Conservation (phyloP, 2,888 invertebrate species). For the Drosophila cracens region DNA sequence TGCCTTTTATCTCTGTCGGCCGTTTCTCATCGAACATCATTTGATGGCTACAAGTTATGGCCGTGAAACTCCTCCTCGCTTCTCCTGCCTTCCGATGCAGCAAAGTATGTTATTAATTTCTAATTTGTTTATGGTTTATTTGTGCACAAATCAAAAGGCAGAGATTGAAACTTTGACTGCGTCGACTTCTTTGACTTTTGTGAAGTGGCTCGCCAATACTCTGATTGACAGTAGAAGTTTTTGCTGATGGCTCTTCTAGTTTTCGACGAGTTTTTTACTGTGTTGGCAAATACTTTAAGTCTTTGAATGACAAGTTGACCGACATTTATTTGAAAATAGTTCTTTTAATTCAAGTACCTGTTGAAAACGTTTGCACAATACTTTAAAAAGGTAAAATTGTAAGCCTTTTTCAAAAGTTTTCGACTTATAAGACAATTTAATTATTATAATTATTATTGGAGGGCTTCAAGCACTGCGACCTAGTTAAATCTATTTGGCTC, state of each 20-base stretch:
- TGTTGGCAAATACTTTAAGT: slow-evolving; percentile 40
- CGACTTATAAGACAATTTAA: not conserved
- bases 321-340: slow-evolving; percentile 34
- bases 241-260: slow-evolving; percentile 24
- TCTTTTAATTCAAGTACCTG: not conserved
- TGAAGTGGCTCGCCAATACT: slow-evolving; percentile 21
- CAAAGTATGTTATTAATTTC: slow-evolving; percentile 78
- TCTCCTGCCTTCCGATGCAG: slow-evolving; percentile 40
- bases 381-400: not conserved
- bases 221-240: slow-evolving; percentile 26
- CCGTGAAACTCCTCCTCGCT: slow-evolving; percentile 4
- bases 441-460: not conserved
- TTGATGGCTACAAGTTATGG: slow-evolving; percentile 78
- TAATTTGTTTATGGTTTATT: slow-evolving; percentile 78
- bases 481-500: not conserved
- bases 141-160: slow-evolving; percentile 80
- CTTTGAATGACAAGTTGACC: slow-evolving; percentile 40
- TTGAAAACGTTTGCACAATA: not conserved
- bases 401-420: not conserved
- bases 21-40: slow-evolving; percentile 72
- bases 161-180: slow-evolving; percentile 71
- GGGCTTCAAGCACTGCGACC: not conserved
- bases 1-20: slow-evolving; percentile 1
- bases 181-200: not conserved
- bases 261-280: slow-evolving; percentile 13